phyloP scores from a whole-genome alignment of 2,888 invertebrate genomes.

The Suillia variegata region DNA sequence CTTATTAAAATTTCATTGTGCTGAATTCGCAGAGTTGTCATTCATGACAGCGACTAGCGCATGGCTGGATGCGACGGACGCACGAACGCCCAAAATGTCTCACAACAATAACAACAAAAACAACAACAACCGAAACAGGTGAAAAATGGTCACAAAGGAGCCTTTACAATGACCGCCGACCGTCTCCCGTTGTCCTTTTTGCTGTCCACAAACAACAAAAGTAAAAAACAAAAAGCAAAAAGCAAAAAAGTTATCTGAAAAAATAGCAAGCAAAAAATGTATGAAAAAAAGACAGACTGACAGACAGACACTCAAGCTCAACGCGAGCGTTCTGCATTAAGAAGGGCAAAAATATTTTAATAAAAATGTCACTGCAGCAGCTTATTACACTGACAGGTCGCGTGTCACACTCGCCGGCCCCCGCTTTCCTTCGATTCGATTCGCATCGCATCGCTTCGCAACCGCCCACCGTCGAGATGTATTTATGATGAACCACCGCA shows the following conservation, averaged over 20 bases:
- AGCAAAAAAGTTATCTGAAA: not conserved
- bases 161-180: no score
- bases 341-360: constrained; percentile 48
- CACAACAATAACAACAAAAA: not conserved
- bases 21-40: constrained; percentile 17
- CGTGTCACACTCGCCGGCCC: constrained; percentile 36
- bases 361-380: constrained; percentile 48
- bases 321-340: not conserved
- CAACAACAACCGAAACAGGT: constrained; percentile 7
- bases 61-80: not conserved
- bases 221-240: not conserved
- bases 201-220: not conserved
- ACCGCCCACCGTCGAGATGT: constrained; percentile 12
- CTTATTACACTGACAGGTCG: constrained; percentile 48
- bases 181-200: no score
- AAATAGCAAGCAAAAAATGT: no score
- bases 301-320: not conserved
- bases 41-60: not conserved
- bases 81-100: not conserved
- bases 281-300: not conserved
- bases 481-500: constrained; percentile 25
- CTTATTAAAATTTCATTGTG: constrained; percentile 39
- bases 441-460: not conserved
- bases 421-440: not conserved
- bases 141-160: constrained; percentile 11